Percentiles rank a stretch among this genome's conserved stretches.
phyloP scores from a whole-genome alignment of 2,888 invertebrate genomes.

The Calliopum simillimum region DNA sequence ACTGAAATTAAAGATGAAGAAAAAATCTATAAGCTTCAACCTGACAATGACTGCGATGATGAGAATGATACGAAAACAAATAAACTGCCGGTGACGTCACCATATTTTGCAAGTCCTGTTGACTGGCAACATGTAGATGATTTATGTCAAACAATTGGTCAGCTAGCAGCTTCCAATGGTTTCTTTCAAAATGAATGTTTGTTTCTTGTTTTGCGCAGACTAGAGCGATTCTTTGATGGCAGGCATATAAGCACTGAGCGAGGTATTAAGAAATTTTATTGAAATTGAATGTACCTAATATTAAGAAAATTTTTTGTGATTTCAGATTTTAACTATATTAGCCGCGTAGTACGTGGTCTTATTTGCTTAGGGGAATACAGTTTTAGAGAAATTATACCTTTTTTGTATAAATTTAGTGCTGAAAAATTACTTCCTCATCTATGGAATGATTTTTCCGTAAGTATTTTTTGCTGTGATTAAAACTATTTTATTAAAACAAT shows the following conservation, averaged over 20 bases:
- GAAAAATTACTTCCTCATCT: conserved; percentile 57
- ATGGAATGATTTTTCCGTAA: conserved; percentile 58
- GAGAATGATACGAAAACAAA: conserved; percentile 40
- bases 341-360: conserved; percentile 60
- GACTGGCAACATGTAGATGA: conserved; percentile 54
- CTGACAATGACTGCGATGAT: conserved; percentile 53
- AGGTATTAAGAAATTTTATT: conserved; percentile 47
- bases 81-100: conserved; percentile 45
- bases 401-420: conserved; percentile 58
- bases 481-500: not conserved
- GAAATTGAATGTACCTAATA: not conserved
- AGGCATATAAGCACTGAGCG: conserved; percentile 53
- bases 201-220: conserved; percentile 56
- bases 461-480: not conserved
- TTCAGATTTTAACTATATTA: conserved; percentile 63
- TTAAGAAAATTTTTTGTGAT: conserved; percentile 6
- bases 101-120: conserved; percentile 60
- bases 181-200: conserved; percentile 64
- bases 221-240: conserved; percentile 60
- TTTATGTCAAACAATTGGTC: conserved; percentile 62
- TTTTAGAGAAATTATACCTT: conserved; percentile 64
- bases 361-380: conserved; percentile 64
- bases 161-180: conserved; percentile 59
- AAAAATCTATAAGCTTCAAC: conserved; percentile 57
- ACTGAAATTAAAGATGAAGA: conserved; percentile 45